phyloP scores from a whole-genome alignment of 2,113 vertebrate genomes.

The Pelodiscus sinensis region DNA sequence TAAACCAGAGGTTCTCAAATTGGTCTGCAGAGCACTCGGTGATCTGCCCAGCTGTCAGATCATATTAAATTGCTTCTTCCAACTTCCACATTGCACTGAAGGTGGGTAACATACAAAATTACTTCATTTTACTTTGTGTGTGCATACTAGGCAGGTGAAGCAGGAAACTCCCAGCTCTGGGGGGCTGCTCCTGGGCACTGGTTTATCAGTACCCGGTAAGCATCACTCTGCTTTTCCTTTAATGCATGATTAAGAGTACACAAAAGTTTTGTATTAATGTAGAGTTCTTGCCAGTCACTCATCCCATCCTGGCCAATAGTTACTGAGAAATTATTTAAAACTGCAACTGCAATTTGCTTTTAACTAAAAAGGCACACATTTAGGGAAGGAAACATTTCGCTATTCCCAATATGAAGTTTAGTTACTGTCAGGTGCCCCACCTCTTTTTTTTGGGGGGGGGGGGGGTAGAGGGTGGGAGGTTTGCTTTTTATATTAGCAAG shows the following conservation, averaged over 20 bases:
- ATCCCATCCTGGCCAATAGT: slow-evolving; percentile 37
- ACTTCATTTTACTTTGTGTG: too few relatives aligned
- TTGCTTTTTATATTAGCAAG: slow-evolving; percentile 3
- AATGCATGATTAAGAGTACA: background rate
- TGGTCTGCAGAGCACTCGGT: too few relatives aligned
- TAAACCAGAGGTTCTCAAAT: too few relatives aligned
- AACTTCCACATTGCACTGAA: too few relatives aligned
- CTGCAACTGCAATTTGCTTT: slow-evolving; percentile 11
- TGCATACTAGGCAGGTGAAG: too few relatives aligned
- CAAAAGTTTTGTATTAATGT: background rate
- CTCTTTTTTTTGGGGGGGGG: background rate
- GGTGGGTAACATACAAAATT: too few relatives aligned
- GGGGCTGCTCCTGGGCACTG: too few relatives aligned
- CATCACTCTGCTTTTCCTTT: background rate
- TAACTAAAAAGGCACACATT: slow-evolving; percentile 22
- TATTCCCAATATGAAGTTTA: background rate
- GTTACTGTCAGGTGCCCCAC: background rate
- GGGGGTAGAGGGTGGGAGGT: too few relatives aligned
- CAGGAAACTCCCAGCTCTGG: too few relatives aligned
- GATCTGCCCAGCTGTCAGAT: too few relatives aligned
- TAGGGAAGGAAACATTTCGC: background rate
- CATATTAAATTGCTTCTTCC: too few relatives aligned
- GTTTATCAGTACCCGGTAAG: too few relatives aligned
- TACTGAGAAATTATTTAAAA: slow-evolving; percentile 24
- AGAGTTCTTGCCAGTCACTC: slow-evolving; percentile 38